Conservation (phyloP, 2,797 vertebrate species). For the Carcharodon carcharias region DNA sequence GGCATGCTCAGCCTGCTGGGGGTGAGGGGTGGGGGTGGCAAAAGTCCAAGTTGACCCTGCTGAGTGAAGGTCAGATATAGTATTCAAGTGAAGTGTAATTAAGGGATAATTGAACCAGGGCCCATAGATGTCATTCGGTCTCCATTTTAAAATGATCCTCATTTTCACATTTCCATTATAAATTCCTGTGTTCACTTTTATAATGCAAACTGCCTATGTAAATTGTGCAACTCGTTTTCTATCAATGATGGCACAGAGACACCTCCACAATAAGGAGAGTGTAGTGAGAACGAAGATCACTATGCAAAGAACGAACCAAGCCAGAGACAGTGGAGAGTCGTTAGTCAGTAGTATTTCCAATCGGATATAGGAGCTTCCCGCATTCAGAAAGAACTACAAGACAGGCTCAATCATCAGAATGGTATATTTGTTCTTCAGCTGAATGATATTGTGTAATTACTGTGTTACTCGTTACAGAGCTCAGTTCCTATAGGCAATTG, state of each 20-base stretch:
- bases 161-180: neutral
- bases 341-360: neutral
- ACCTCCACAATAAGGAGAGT: neutral
- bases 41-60: neutral
- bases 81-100: neutral
- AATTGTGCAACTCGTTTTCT: neutral
- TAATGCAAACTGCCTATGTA: neutral
- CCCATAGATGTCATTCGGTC: neutral
- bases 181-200: neutral
- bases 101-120: neutral
- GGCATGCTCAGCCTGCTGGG: neutral
- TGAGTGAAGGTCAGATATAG: neutral
- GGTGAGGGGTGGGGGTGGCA: too few species aligned
- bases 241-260: neutral
- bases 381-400: neutral
- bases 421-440: neutral
- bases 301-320: neutral
- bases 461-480: neutral
- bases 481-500: neutral
- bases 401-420: neutral
- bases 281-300: neutral
- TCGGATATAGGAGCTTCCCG: neutral
- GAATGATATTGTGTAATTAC: neutral
- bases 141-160: neutral
- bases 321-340: neutral